Base-by-base conservation (phyloP, 2,888 invertebrate species). In the Zaprionus lineosus region DNA sequence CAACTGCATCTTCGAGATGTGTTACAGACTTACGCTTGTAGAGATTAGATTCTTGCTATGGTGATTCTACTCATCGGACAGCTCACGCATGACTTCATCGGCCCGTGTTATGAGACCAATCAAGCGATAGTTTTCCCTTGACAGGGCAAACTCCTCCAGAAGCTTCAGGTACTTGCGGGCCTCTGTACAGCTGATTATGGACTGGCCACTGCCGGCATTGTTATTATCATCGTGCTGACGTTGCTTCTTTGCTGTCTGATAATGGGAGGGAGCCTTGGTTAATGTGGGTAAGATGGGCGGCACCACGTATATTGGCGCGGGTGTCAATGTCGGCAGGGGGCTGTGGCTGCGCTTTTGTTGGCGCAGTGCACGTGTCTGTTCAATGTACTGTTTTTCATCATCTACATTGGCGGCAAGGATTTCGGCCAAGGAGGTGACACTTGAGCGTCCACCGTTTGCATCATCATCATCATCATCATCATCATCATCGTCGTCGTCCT, bases 111-210 rank as follows among this genome's bases (percentile, higher is more conserved):
- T 87, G 12, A 89, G 61, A 1, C 84, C 89, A 52, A 89, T 89
- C 1, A 89, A 70, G 7, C 89, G 83, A 51, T 87, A 88, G 52
- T 89, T 88, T 40, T 87, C 88, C 56, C 83, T 84, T 36, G 84
- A 68, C 19, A 89, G 61, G 2, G 89, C 89, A 44, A 89, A 89
- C 56, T 89, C 87, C 52, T 89, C 88, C 12, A 89, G 36, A 12
- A 84, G 67, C 50, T 88, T 89, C 51, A 89, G 83, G 66, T 87
- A 89, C 66, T 82, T 86, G 39, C 89, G 86, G 7, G 89, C 89
- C 41, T 86, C 84, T 8, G 67, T 67, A 50, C 86, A 88, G 59
- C 70, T 84, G 29, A 75, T 74, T 46, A 56, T 55, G 9, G 61
- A 28, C 24, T 56, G 44, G 1, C 26, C 16, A 11, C 33, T 24